These are phyloP conservation scores for Phrynocephalus versicolor DNA, from an alignment of 2,113 vertebrate species.

Conservation along the genomic window DNA sequence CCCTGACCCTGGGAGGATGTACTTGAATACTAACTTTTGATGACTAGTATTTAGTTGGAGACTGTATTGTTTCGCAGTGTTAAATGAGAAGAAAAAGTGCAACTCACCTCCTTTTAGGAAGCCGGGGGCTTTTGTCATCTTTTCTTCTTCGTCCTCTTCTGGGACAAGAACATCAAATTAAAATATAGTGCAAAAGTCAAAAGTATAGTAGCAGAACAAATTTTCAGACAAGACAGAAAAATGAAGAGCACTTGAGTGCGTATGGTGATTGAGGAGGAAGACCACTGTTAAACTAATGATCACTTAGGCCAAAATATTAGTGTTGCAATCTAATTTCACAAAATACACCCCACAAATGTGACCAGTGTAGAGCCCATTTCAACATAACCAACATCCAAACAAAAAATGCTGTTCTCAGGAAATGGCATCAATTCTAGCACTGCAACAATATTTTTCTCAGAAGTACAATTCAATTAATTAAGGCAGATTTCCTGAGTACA, in stretches of 20 bases:
- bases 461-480: no score
- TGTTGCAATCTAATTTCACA: no score
- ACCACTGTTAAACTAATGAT: not conserved
- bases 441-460: no score
- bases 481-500: no score
- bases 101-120: slow-evolving; percentile 92
- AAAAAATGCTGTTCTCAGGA: no score
- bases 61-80: not conserved
- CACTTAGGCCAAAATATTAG: no score
- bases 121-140: slow-evolving; percentile 94
- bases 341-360: no score
- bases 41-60: not conserved
- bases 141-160: slow-evolving; percentile 95
- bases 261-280: not conserved
- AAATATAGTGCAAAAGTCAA: not conserved
- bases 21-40: not conserved
- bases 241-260: not conserved
- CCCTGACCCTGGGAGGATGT: no score
- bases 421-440: no score
- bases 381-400: not conserved
- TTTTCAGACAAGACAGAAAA: not conserved
- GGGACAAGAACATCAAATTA: slow-evolving; percentile 50
- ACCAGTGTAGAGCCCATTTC: not conserved
- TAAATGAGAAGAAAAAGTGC: not conserved
- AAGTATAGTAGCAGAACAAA: not conserved